Evolutionary conservation across 2,113 vertebrate species (phyloP).

Genomic region (Zosterops hypoxanthus): DNA sequence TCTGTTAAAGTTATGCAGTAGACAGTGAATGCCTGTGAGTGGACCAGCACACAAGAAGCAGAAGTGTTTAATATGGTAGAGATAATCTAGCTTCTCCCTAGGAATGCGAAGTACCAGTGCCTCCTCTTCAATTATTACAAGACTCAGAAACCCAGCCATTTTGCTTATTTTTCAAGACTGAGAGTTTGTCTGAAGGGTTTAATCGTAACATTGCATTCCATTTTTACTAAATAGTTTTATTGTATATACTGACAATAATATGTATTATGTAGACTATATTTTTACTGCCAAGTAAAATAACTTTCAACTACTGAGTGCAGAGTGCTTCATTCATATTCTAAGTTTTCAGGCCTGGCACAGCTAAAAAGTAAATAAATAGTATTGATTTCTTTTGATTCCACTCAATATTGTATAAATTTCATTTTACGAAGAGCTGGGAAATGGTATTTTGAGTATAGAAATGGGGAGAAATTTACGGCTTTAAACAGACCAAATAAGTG

Average conservation of each 20-base stretch:
- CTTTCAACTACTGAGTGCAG: neutral
- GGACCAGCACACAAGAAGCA: neutral
- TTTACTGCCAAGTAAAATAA: neutral
- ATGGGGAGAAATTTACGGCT: neutral
- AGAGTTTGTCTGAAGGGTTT: neutral
- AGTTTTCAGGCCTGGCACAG: neutral
- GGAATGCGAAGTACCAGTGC: neutral
- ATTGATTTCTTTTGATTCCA: neutral
- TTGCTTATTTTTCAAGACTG: neutral
- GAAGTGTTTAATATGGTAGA: neutral
- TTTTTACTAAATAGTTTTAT: neutral
- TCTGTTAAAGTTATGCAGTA: neutral
- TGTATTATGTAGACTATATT: neutral
- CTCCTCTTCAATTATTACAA: neutral
- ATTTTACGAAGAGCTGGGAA: neutral
- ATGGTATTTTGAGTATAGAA: neutral
- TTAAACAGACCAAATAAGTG: neutral
- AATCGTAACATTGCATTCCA: neutral
- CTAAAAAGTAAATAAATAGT: neutral
- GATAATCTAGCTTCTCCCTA: neutral
- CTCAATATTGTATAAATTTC: neutral
- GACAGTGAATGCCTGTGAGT: neutral
- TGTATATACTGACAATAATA: neutral
- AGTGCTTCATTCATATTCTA: neutral
- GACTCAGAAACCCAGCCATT: neutral